Conservation (phyloP, 1,140 invertebrate genomes). For the Pachypsylla venusta region DNA sequence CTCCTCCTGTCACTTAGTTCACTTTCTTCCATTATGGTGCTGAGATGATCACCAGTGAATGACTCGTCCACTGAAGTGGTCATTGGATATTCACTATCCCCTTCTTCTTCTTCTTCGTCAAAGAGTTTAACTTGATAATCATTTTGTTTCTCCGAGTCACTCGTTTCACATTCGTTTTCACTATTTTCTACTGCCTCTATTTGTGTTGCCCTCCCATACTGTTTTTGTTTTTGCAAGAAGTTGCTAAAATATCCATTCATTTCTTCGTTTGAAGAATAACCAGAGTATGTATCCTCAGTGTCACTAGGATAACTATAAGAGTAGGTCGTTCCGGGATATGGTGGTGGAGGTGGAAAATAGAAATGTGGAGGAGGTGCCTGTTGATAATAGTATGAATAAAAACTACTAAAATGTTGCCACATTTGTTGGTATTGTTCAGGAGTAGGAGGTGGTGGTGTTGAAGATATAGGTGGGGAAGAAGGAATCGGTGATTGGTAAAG, state of each 20-base stretch:
- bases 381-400: conserved; percentile 6
- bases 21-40: conserved; percentile 1
- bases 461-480: not conserved
- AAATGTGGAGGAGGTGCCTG: not conserved
- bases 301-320: not conserved
- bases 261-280: conserved; percentile 1
- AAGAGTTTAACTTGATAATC: not conserved
- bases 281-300: not conserved
- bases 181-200: conserved; percentile 2
- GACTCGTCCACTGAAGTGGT: conserved; percentile 2
- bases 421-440: conserved; percentile 5
- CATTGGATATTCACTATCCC: conserved; percentile 3
- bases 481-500: not conserved
- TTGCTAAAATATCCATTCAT: conserved; percentile 4
- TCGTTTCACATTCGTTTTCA: conserved; percentile 4
- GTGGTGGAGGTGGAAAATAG: conserved; percentile 1
- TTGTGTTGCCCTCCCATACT: not conserved
- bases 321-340: not conserved
- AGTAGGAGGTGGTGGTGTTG: not conserved
- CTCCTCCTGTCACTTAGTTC: conserved; percentile 4
- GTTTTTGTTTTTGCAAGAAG: conserved; percentile 1
- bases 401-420: conserved; percentile 1
- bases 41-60: not conserved
- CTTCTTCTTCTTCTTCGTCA: not conserved
- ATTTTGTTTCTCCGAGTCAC: conserved; percentile 2